A percentile compares a stretch with the other conserved stretches of the same genome.
phyloP scores from a whole-genome alignment of 2,113 vertebrate genomes.

The Sebastes schlegelii region DNA sequence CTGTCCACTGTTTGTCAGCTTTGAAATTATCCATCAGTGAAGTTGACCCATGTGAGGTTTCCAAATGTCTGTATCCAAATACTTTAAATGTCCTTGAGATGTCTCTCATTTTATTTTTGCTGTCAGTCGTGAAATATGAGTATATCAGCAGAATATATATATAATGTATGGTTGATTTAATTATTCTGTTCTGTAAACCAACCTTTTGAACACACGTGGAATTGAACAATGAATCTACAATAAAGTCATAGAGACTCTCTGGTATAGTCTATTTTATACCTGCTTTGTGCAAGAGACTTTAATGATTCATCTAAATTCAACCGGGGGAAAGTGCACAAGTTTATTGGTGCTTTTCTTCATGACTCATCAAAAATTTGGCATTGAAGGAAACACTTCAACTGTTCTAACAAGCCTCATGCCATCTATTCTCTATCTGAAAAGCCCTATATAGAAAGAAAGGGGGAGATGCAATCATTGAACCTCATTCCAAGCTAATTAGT shows the following conservation, averaged over 20 bases:
- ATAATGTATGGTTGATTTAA: not conserved
- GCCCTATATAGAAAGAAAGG: not conserved
- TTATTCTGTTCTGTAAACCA: not conserved
- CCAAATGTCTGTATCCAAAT: not conserved
- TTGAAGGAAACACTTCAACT: not conserved
- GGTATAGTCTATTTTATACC: not conserved
- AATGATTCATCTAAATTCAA: not conserved
- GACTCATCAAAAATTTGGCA: constrained; percentile 2
- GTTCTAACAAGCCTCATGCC: not conserved
- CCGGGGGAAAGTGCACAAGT: not conserved
- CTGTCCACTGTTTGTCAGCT: not conserved
- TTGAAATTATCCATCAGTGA: not conserved
- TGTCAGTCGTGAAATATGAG: not conserved
- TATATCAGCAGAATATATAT: not conserved
- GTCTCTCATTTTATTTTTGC: not conserved
- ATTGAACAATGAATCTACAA: not conserved
- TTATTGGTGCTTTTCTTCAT: not conserved
- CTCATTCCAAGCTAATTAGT: constrained; percentile 39
- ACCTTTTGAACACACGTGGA: not conserved
- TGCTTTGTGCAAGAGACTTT: not conserved
- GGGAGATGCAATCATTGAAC: constrained; percentile 1
- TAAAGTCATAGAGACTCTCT: not conserved
- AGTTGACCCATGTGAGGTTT: not conserved
- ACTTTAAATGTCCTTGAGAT: constrained; percentile 6
- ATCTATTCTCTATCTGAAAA: not conserved